Evolutionary conservation across 2,113 vertebrate species (phyloP).

Genomic region (Blennius ocellaris): DNA sequence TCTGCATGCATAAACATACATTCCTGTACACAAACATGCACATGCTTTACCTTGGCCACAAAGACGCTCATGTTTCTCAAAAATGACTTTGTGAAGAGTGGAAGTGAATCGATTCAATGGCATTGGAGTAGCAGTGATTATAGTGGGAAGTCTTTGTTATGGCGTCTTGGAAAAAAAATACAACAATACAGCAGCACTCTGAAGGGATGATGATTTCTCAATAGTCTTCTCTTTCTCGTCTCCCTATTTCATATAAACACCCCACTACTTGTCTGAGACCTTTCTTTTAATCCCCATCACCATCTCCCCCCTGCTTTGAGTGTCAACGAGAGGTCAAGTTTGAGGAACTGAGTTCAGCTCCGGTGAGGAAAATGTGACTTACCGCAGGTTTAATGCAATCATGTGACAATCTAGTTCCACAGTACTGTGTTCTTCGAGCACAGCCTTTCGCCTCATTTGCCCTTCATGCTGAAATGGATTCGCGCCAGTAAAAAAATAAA

Average conservation of each 20-base stretch:
- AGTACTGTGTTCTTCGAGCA: background rate
- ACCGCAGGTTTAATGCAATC: conserved; percentile 26
- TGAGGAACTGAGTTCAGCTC: conserved; percentile 53
- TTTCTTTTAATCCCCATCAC: conserved; percentile 67
- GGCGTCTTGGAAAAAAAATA: conserved; percentile 3
- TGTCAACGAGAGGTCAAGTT: conserved; percentile 72
- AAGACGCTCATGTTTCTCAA: conserved; percentile 60
- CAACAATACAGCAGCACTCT: conserved; percentile 26
- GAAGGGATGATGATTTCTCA: conserved; percentile 47
- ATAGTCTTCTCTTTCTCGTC: conserved; percentile 23
- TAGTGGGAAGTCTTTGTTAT: conserved; percentile 67
- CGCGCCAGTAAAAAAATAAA: conserved; percentile 46
- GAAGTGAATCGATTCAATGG: conserved; percentile 63
- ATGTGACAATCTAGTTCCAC: background rate
- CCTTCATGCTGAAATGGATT: conserved; percentile 27
- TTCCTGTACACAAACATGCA: conserved; percentile 7
- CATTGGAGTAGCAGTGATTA: conserved; percentile 58
- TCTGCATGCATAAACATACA: conserved; percentile 4
- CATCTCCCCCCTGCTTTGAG: conserved; percentile 67
- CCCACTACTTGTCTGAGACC: conserved; percentile 4
- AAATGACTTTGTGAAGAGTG: conserved; percentile 41
- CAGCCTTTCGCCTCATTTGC: background rate
- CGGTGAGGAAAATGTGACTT: conserved; percentile 33
- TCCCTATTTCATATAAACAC: conserved; percentile 32
- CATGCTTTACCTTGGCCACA: conserved; percentile 61